These are phyloP conservation scores for Seira musarum DNA, from an alignment of 2,888 invertebrate genomes.

Conservation along the genomic window DNA sequence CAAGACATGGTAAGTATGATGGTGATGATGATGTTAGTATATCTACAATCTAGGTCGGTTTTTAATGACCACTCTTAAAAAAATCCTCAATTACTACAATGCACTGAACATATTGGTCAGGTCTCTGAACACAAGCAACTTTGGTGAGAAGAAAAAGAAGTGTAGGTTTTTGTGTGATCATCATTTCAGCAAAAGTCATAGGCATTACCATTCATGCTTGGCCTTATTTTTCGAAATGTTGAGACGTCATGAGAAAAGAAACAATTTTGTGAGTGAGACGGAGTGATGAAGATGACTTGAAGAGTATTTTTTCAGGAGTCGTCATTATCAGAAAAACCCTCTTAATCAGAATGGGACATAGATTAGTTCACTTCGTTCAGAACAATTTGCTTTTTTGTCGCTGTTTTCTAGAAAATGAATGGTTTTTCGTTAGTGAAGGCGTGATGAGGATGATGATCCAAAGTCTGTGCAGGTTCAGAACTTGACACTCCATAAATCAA, in stretches of 20 bases:
- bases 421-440: not conserved
- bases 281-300: no score
- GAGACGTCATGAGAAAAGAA: not conserved
- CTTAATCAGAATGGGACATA: not conserved
- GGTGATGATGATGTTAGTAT: slow-evolving; percentile 4
- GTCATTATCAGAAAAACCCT: not conserved
- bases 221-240: not conserved
- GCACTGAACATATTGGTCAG: not conserved
- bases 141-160: no score
- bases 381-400: not conserved
- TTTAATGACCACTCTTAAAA: slow-evolving; percentile 52
- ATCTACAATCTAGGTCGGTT: slow-evolving; percentile 51
- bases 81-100: not conserved
- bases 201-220: not conserved
- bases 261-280: not conserved
- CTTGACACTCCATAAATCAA: not conserved
- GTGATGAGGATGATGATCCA: not conserved
- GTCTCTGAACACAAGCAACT: no score
- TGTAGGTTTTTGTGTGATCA: not conserved
- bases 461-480: no score
- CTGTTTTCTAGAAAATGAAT: not conserved
- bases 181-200: not conserved
- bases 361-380: not conserved
- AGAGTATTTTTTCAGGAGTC: not conserved
- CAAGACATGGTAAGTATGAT: not conserved